Base-by-base conservation (phyloP, 2,888 invertebrate species). In the Yponomeuta plumbellus region DNA sequence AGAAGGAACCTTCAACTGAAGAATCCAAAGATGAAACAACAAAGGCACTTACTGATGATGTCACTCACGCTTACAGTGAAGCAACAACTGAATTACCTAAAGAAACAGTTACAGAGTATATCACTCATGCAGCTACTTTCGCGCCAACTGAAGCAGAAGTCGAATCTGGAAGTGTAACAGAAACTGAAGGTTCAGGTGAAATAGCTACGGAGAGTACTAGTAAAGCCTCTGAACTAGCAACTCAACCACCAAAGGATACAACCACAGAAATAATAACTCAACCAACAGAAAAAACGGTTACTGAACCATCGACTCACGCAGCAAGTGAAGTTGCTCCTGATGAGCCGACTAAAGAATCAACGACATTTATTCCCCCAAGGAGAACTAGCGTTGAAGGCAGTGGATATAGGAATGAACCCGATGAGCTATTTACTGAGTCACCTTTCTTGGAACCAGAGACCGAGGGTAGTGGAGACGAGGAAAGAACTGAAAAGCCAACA, bases 321-420 rank as follows among this genome's bases (percentile, higher is more conserved):
- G 44, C 44, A 17, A 52, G 44, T 52, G 44, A 52, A 52, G 44
- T 17, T 17, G 17, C 44, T 52, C 3, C 44, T 52, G 44, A 52
- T 17, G 17, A 52, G 17, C 4, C 44, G 5, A 52, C 17, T 3
- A 13, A 52, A 52, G 44, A 52, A 17, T 17, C 44, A 17, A 81
- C 81, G 64, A 88, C 88, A n/a, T 71, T 81, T 52, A 70, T 73
- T 57, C 88, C 88, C 10, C 86, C 89, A 64, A 81, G 85, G 76
- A 80, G 85, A 79, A 73, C 77, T n/a, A 76, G 77, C 66, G 77
- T 81, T 58, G 89, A 89, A 80, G 90, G 89, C 66, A 88, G 88
- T 77, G 89, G 88, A 64, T 87, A 88, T 68, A 84, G 89, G 76
- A 84, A 82, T 70, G 89, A 89, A 75, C 84, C 86, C 57, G 88